phyloP scores from a whole-genome alignment of 2,797 vertebrate species.

The Pachyuromys duprasi region DNA sequence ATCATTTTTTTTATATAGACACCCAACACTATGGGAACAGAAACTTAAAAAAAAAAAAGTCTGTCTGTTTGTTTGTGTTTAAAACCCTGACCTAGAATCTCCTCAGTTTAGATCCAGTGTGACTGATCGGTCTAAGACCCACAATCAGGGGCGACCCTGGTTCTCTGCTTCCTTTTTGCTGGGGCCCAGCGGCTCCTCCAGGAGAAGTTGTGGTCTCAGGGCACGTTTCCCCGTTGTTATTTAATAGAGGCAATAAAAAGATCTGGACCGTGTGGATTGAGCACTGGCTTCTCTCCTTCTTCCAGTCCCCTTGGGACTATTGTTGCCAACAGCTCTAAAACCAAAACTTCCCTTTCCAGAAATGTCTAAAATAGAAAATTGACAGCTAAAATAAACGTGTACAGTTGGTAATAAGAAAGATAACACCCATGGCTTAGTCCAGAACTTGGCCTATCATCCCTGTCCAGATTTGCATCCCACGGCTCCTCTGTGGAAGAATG shows the following conservation, averaged over 20 bases:
- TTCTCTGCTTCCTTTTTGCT: background rate
- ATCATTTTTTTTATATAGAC: conserved; percentile 18
- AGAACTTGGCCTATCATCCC: background rate
- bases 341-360: background rate
- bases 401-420: background rate
- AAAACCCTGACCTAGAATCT: background rate
- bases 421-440: background rate
- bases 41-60: background rate
- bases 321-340: background rate
- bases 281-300: background rate
- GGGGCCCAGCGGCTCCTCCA: background rate
- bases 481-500: background rate
- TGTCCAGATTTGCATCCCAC: background rate
- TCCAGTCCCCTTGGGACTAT: background rate
- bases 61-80: background rate
- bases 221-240: background rate
- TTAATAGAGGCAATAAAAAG: conserved; percentile 21
- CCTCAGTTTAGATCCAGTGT: background rate
- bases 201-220: background rate
- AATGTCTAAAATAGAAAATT: conserved; percentile 2
- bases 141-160: background rate
- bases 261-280: background rate
- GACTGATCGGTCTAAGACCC: background rate
- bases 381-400: background rate
- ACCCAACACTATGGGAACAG: background rate